Conservation (phyloP, 2,888 invertebrate genomes). For the Pachliopta kotzebuea region DNA sequence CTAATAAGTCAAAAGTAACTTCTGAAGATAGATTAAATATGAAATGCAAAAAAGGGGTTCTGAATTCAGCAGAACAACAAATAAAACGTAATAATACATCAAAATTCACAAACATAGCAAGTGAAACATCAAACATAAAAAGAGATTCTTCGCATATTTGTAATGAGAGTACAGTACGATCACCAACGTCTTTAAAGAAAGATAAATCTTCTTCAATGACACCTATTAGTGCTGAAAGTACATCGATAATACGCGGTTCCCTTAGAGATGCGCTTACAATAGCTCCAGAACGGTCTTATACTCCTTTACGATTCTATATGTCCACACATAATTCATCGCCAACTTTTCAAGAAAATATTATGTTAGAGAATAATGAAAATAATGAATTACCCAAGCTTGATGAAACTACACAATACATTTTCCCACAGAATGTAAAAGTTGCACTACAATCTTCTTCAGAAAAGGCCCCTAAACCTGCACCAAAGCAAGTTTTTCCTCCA, state of each 20-base stretch:
- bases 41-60: constrained; percentile 3
- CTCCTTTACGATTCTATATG: constrained; percentile 73
- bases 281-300: constrained; percentile 82
- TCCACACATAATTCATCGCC: constrained; percentile 58
- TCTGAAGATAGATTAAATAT: constrained; percentile 7
- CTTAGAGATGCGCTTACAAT: constrained; percentile 82
- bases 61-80: constrained; percentile 3
- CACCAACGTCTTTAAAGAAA: constrained; percentile 54
- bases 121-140: constrained; percentile 14
- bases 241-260: constrained; percentile 70
- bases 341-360: constrained; percentile 46
- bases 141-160: constrained; percentile 61
- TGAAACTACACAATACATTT: constrained; percentile 42
- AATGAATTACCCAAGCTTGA: constrained; percentile 47
- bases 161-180: constrained; percentile 84
- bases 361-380: constrained; percentile 49
- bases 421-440: constrained; percentile 65
- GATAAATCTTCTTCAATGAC: constrained; percentile 49
- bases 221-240: constrained; percentile 79
- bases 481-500: constrained; percentile 66
- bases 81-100: constrained; percentile 12
- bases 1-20: not conserved
- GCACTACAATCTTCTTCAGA: constrained; percentile 65
- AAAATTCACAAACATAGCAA: not conserved
- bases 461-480: constrained; percentile 71